These are phyloP conservation scores for Mycetomoellerius zeteki DNA, from an alignment of 1,140 invertebrate genomes.

Conservation along the genomic window DNA sequence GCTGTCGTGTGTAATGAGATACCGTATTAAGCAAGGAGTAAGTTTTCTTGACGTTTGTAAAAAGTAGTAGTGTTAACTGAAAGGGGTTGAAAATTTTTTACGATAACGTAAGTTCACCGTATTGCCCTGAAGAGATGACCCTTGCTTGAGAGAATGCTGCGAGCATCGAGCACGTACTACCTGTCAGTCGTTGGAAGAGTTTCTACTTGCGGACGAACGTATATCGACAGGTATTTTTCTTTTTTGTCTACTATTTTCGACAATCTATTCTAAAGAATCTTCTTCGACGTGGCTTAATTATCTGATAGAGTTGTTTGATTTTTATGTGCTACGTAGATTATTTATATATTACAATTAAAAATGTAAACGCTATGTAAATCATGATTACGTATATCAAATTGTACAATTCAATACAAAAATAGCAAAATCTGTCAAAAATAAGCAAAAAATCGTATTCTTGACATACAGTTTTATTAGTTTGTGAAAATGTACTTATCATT, in stretches of 20 bases:
- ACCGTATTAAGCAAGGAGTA: neutral
- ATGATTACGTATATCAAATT: neutral
- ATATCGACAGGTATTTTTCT: conserved; percentile 40
- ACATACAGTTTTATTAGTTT: neutral
- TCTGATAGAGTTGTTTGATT: neutral
- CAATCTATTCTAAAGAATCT: conserved; percentile 47
- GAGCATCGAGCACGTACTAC: conserved; percentile 44
- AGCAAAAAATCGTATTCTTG: neutral
- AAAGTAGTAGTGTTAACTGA: conserved; percentile 40
- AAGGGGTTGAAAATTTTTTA: conserved; percentile 42
- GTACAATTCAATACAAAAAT: neutral
- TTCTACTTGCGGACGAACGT: conserved; percentile 12
- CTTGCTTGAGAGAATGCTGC: conserved; percentile 60
- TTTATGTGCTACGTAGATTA: neutral
- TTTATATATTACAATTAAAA: neutral
- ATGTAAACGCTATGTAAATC: neutral
- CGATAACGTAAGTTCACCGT: conserved; percentile 30
- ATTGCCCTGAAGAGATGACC: conserved; percentile 54
- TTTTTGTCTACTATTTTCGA: neutral
- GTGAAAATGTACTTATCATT: neutral
- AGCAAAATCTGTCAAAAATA: neutral
- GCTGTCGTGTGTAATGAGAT: conserved; percentile 24
- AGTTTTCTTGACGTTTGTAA: conserved; percentile 25
- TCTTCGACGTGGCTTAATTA: conserved; percentile 1
- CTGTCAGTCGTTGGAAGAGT: conserved; percentile 25